These are phyloP conservation scores for Nephrocerus scutellatus DNA, from an alignment of 2,888 invertebrate species.

Conservation along the genomic window DNA sequence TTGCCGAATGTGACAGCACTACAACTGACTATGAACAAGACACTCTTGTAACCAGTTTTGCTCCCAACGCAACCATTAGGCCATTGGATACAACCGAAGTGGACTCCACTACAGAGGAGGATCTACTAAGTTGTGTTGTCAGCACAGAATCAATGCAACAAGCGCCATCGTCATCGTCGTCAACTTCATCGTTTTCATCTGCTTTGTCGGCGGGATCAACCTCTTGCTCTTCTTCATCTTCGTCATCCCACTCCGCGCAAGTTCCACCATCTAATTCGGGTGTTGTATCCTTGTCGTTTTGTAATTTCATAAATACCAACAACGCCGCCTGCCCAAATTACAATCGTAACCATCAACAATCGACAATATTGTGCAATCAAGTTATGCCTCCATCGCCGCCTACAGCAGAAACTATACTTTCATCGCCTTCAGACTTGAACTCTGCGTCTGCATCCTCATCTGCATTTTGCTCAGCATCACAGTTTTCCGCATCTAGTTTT, in stretches of 20 bases:
- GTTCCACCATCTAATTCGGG: too few species aligned
- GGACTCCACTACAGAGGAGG: slow-evolving; percentile 29
- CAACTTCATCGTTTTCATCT: too few species aligned
- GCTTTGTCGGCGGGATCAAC: slow-evolving; percentile 15
- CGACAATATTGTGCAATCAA: slow-evolving; percentile 14
- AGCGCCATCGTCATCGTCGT: too few species aligned
- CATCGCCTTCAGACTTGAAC: slow-evolving; percentile 15
- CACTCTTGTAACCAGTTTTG: too few species aligned
- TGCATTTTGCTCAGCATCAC: slow-evolving; percentile 16
- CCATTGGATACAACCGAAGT: slow-evolving; percentile 26
- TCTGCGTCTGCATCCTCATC: slow-evolving; percentile 14
- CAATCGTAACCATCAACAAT: slow-evolving; percentile 11
- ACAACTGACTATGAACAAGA: slow-evolving; percentile 28
- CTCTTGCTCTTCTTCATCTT: slow-evolving; percentile 14
- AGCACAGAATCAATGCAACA: too few species aligned
- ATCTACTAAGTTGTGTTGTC: slow-evolving; percentile 19
- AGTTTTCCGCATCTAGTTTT: slow-evolving; percentile 17
- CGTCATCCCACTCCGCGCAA: slow-evolving; percentile 16
- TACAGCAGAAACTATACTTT: too few species aligned
- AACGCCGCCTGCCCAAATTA: slow-evolving; percentile 16
- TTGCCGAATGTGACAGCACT: slow-evolving; percentile 31
- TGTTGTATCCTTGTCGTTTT: too few species aligned
- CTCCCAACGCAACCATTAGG: slow-evolving; percentile 15
- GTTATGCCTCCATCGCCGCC: too few species aligned
- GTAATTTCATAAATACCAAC: too few species aligned